Percentiles rank a stretch among this genome's conserved stretches.
phyloP scores from a whole-genome alignment of 1,140 invertebrate genomes.

The Potamilus streckersoni region DNA sequence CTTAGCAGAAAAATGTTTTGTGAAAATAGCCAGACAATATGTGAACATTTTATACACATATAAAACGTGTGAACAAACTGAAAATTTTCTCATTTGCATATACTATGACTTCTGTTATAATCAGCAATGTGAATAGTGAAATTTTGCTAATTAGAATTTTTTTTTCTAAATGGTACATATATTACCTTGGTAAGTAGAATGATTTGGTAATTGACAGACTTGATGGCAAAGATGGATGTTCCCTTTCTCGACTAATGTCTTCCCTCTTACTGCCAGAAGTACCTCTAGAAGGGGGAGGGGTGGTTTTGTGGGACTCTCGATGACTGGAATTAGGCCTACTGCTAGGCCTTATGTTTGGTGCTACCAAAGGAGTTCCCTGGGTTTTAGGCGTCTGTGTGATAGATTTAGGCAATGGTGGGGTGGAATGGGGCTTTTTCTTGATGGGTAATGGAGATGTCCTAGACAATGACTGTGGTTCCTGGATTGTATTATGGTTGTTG shows the following conservation, averaged over 20 bases:
- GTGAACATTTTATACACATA: too few species aligned
- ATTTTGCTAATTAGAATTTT: too few species aligned
- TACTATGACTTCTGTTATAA: too few species aligned
- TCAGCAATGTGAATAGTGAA: too few species aligned
- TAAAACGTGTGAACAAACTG: too few species aligned
- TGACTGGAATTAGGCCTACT: conserved; percentile 13
- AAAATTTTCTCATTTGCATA: too few species aligned
- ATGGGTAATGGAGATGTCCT: conserved; percentile 21
- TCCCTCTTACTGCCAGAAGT: conserved; percentile 5
- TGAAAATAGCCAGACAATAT: too few species aligned
- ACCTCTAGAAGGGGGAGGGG: background rate
- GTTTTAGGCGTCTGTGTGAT: background rate
- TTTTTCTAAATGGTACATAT: too few species aligned
- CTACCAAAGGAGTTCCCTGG: background rate
- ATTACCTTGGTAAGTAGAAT: conserved; percentile 16
- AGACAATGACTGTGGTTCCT: conserved; percentile 1
- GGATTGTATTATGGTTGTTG: conserved; percentile 7
- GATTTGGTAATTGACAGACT: conserved; percentile 9
- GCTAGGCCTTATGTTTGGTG: background rate
- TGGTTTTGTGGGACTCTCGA: conserved; percentile 7
- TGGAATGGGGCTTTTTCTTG: conserved; percentile 14
- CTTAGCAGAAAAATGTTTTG: too few species aligned
- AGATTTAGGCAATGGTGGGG: conserved; percentile 20
- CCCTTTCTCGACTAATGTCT: conserved; percentile 2
- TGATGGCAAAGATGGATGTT: too few species aligned